Percentiles rank a stretch among this genome's conserved stretches.
phyloP scores from a whole-genome alignment of 1,140 invertebrate species.

The Drosophila nigrodunni region DNA sequence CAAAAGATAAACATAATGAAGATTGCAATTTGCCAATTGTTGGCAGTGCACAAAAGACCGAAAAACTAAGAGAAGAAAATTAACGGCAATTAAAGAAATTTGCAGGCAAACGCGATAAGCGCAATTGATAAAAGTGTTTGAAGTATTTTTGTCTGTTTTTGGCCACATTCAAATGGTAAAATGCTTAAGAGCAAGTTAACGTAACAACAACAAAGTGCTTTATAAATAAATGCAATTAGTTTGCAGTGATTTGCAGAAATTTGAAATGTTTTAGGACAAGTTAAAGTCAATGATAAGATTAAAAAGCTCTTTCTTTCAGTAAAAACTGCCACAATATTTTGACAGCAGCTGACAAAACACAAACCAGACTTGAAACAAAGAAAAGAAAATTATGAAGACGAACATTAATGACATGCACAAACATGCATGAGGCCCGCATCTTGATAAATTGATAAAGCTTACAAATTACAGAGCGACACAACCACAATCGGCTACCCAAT shows the following conservation, averaged over 20 bases:
- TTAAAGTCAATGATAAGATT: too few species aligned
- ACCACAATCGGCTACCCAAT: conserved; percentile 46
- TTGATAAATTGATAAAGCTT: conserved; percentile 77
- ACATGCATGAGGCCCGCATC: conserved; percentile 47
- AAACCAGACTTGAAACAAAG: conserved; percentile 23
- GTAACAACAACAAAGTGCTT: conserved; percentile 9
- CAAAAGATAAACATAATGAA: conserved; percentile 65
- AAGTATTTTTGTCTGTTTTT: neutral
- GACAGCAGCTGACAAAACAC: conserved; percentile 48
- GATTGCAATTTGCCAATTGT: conserved; percentile 70
- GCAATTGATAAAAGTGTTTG: conserved; percentile 55
- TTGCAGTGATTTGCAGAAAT: neutral
- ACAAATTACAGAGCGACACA: conserved; percentile 65
- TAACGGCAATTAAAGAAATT: conserved; percentile 77
- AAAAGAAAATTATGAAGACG: neutral
- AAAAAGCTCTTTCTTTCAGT: too few species aligned
- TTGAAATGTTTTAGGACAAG: neutral
- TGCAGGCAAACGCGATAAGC: conserved; percentile 58
- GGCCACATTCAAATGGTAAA: conserved; percentile 19
- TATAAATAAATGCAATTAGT: conserved; percentile 21
- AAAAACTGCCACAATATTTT: conserved; percentile 33
- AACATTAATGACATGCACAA: conserved; percentile 70
- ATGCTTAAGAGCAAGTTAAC: conserved; percentile 18
- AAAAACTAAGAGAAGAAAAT: conserved; percentile 32
- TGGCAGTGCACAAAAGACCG: conserved; percentile 30